Evolutionary conservation across 2,888 invertebrate species (phyloP), one percentile per base, ranked within the genome.

Genomic region (Ornithoptera alexandrae): DNA sequence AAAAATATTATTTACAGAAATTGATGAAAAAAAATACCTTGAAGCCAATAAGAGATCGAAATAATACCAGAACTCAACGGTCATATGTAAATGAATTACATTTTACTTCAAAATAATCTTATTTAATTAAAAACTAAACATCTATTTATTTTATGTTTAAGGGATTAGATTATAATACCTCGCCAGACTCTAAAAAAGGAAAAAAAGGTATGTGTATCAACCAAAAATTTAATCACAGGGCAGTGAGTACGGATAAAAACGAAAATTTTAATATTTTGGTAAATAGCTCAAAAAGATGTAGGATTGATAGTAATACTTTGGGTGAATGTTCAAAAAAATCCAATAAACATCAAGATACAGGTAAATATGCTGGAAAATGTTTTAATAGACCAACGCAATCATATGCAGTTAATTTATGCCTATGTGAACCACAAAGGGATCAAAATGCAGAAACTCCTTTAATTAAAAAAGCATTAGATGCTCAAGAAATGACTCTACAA

Each of bases 351-450:
- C 70, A 67, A 59, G 57, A 30, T 62, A 66, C 10, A 71, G 72
- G 17, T 65, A 76, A 74, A 67, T 63, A 65, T 46, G 46, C 69
- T 20, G 71, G 69, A n/a, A 75, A 73, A 73, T 4, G 65, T 10
- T 72, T 73, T 36, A 77, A 74, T 66, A 80, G 75, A 69, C 66
- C 68, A 22, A 73, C 70, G 39, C 84, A 84, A 64, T 76, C 83
- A 5, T 89, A 82, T 76, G 83, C 90, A 61, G 86, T 90, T 1
- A 90, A 90, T 72, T 69, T 90, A 69, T 92, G 92, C 75, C 75
- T 92, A 60, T 89, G 85, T 73, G 78, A 78, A 36, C 72, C 78
- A 57, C 79, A 80, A 72, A 84, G 80, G 71, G 73, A 56, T 62
- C 69, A 73, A 75, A 58, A 59, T 22, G 15, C n/a, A 17, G 20